Conservation (phyloP, 1,140 invertebrate genomes). For the Drosophila burlai region DNA sequence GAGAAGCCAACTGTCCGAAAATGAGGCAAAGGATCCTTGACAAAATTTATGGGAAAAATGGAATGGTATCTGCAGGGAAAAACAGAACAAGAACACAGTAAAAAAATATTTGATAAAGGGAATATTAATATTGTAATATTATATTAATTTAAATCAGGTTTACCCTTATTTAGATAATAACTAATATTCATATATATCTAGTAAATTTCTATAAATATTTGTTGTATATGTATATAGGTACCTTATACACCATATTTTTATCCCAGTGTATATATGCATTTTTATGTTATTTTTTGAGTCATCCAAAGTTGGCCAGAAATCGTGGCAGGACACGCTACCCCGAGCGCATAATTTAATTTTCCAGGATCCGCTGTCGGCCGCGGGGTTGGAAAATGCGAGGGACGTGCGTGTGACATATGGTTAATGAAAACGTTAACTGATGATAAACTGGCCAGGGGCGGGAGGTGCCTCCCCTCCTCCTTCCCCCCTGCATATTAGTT, state of each 20-base stretch:
- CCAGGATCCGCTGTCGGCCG: constrained; percentile 47
- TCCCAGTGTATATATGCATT: constrained; percentile 57
- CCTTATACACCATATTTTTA: background rate
- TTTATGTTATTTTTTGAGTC: constrained; percentile 76
- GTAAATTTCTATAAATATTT: too few species aligned
- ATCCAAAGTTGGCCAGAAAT: constrained; percentile 64
- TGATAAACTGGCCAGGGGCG: constrained; percentile 47
- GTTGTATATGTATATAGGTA: too few species aligned
- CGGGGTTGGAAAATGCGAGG: constrained; percentile 23
- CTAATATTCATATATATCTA: too few species aligned
- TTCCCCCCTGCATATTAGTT: constrained; percentile 37
- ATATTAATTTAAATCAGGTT: too few species aligned
- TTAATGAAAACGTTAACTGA: constrained; percentile 83
- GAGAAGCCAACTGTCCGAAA: constrained; percentile 45
- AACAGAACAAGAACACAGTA: background rate
- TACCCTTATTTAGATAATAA: too few species aligned
- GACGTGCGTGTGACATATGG: constrained; percentile 79
- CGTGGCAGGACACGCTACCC: constrained; percentile 68
- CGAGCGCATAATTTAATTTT: constrained; percentile 80
- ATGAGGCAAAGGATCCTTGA: constrained; percentile 36
- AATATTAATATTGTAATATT: too few species aligned
- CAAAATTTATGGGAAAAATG: constrained; percentile 67
- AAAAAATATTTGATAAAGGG: background rate
- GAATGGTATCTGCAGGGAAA: constrained; percentile 8
- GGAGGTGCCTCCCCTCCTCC: constrained; percentile 6